Evolutionary conservation across 2,113 vertebrate species (phyloP).

Genomic region (Carettochelys insculpta): DNA sequence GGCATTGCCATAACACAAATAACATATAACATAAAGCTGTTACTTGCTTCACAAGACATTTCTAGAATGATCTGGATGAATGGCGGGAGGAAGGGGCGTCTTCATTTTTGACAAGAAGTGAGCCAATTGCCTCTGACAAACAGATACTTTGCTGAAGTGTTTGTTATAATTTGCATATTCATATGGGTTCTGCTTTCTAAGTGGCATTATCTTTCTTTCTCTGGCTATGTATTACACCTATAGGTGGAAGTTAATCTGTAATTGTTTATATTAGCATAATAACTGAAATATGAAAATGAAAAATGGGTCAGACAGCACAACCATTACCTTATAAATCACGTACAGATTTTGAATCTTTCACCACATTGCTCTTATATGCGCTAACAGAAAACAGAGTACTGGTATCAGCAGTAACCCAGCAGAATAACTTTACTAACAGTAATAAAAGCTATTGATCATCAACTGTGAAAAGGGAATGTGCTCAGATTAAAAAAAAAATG

Average conservation of each 20-base stretch:
- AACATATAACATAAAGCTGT: neutral
- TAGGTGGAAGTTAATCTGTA: neutral
- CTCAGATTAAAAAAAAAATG: neutral
- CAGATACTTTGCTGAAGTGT: neutral
- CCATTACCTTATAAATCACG: neutral
- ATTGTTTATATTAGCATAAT: neutral
- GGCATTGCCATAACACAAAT: neutral
- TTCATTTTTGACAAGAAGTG: neutral
- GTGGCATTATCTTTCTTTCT: neutral
- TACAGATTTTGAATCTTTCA: too few relatives aligned
- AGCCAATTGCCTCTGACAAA: neutral
- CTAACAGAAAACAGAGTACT: constrained; percentile 27
- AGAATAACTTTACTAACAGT: constrained; percentile 30
- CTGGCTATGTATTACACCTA: neutral
- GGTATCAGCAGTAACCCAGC: neutral
- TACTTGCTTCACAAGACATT: neutral
- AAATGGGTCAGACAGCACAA: neutral
- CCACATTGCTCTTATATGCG: constrained; percentile 1
- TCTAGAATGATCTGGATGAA: neutral
- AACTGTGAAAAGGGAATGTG: neutral
- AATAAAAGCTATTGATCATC: constrained; percentile 6
- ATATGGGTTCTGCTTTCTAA: neutral
- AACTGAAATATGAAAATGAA: neutral
- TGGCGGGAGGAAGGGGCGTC: too few relatives aligned
- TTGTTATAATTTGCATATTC: neutral